Conservation (phyloP, 1,140 invertebrate genomes). For the Argopecten irradians region DNA sequence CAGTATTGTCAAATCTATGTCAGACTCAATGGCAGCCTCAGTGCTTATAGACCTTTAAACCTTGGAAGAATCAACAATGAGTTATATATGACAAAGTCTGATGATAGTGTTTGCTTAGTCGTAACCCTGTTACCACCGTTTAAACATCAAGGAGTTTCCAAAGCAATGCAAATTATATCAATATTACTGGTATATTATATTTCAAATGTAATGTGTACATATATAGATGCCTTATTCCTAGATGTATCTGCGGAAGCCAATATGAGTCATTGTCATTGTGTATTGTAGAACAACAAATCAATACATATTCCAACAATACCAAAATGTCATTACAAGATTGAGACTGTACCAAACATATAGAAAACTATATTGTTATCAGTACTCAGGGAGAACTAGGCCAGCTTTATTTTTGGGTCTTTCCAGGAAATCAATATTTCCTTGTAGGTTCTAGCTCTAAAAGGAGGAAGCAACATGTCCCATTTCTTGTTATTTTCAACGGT, state of each 20-base stretch:
- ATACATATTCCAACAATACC: not conserved
- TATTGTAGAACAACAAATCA: not conserved
- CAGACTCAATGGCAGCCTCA: not conserved
- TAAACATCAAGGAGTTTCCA: not conserved
- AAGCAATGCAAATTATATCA: not conserved
- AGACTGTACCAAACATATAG: not conserved
- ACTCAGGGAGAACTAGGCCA: not conserved
- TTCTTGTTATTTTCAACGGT: too few species aligned
- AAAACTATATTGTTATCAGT: not conserved
- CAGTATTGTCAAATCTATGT: not conserved
- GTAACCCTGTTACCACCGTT: not conserved
- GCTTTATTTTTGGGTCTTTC: not conserved
- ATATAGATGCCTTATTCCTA: not conserved
- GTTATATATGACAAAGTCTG: not conserved
- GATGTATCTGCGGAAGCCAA: not conserved
- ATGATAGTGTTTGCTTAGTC: not conserved
- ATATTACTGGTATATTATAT: not conserved
- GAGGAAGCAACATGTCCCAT: too few species aligned
- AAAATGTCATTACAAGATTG: slow-evolving; percentile 22
- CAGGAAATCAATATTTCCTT: too few species aligned
- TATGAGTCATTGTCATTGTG: not conserved
- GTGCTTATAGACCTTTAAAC: not conserved
- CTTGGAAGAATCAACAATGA: not conserved
- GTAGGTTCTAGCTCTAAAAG: too few species aligned
- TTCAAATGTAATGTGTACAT: not conserved